A percentile compares a stretch with the other conserved stretches of the same genome.
Evolutionary conservation across 2,113 vertebrate species (phyloP).

Genomic region (Vidua chalybeata): DNA sequence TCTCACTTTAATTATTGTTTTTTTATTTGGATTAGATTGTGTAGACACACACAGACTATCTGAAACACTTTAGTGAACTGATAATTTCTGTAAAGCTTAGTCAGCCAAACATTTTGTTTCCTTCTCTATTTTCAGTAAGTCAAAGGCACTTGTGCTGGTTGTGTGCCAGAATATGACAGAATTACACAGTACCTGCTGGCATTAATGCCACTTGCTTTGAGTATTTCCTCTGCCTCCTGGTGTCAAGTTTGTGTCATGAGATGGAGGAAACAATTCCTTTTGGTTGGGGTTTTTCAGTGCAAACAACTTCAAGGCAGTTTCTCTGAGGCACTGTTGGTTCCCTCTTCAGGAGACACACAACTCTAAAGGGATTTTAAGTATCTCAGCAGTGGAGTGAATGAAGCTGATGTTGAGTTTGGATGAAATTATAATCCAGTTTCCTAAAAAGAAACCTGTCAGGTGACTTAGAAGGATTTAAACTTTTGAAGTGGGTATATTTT

Average conservation of each 20-base stretch:
- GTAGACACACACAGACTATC: neutral
- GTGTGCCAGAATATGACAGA: neutral
- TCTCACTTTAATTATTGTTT: neutral
- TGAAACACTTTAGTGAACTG: neutral
- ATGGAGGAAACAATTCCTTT: neutral
- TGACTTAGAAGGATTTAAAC: neutral
- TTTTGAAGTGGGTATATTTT: neutral
- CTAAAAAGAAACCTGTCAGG: neutral
- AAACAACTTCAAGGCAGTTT: neutral
- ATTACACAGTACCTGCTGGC: neutral
- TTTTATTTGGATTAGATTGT: neutral
- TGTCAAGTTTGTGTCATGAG: neutral
- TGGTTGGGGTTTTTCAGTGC: neutral
- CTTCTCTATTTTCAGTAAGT: neutral
- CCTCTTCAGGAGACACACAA: neutral
- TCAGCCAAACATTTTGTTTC: neutral
- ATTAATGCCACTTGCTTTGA: neutral
- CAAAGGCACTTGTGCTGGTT: neutral
- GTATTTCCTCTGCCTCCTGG: neutral
- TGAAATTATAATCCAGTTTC: neutral
- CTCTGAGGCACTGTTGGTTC: neutral
- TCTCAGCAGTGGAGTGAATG: neutral
- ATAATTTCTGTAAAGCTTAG: neutral
- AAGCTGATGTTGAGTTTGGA: neutral
- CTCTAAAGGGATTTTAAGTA: neutral